These are phyloP conservation scores for Trachythela sp. DNA, from an alignment of 64 coral and sea anemone species.

Conservation along the genomic window DNA sequence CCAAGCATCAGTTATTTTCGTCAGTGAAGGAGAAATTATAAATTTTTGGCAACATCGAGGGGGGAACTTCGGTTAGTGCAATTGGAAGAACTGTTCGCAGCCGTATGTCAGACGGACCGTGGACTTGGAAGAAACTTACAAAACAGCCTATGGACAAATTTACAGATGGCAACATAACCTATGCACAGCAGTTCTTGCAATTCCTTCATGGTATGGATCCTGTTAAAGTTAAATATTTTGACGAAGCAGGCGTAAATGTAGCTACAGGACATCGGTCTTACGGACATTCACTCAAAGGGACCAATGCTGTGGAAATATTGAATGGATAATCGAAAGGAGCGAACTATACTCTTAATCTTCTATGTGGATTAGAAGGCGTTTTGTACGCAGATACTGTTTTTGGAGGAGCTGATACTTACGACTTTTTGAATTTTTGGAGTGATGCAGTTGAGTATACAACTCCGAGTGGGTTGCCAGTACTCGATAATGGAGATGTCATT, in stretches of 20 bases:
- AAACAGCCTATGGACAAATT: conserved; percentile 49
- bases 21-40: neutral
- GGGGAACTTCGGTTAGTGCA: conserved; percentile 38
- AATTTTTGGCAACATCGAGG: neutral
- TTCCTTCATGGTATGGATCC: conserved; percentile 31
- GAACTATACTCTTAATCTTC: conserved; percentile 48
- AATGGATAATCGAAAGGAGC: conserved; percentile 28
- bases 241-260: conserved; percentile 51
- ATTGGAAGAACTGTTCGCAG: conserved; percentile 51
- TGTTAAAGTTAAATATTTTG: conserved; percentile 39
- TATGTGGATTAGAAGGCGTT: conserved; percentile 58
- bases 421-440: conserved; percentile 41
- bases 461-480: conserved; percentile 29
- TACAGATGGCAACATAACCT: conserved; percentile 20
- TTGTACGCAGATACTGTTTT: conserved; percentile 54
- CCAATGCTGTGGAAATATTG: conserved; percentile 30
- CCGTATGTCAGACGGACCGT: conserved; percentile 35
- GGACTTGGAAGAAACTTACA: conserved; percentile 40
- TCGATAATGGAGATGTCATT: conserved; percentile 48
- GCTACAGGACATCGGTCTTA: conserved; percentile 36
- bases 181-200: conserved; percentile 47
- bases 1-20: neutral
- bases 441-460: conserved; percentile 46
- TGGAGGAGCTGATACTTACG: conserved; percentile 39
- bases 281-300: conserved; percentile 38